Base-by-base conservation (phyloP, 2,113 vertebrate genomes). In the Sinocyclocheilus anophthalmus region DNA sequence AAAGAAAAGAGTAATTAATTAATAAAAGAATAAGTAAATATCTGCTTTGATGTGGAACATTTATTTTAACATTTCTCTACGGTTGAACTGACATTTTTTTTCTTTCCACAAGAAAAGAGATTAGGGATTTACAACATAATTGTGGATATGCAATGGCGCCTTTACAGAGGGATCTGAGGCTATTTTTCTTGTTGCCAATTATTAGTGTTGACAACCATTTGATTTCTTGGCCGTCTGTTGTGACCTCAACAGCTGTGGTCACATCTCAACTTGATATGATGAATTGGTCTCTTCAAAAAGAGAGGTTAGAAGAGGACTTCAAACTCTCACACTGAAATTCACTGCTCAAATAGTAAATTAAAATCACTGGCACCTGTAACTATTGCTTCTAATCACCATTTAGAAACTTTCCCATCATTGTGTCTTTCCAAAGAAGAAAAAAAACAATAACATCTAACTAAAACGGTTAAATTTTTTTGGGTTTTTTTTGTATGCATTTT, bases 121-220 rank as follows among this genome's bases (percentile, higher is more conserved):
- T 50, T 6, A 22, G 4, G 8, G 18, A n/a, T 83, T 72, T 55
- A 33, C 3, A 53, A 12, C 81, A 70, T 22, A 18, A 37, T 55
- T 69, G 39, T 3, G 16, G 22, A 67, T 75, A 76, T 63, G 85
- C 37, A 76, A 18, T 24, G 39, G 55, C 20, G 3, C 63, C 65
- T 50, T 83, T 75, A 85, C 50, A 59, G 69, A 18, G 30, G 57
- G 70, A 76, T 50, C 59, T 24, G 82, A 85, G 33, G 55, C 33
- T 48, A 76, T 72, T 88, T n/a, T 20, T 89, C 82, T 81, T 67
- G 53, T 81, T 55, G 83, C 69, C 37, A 42, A 76, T 86, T 83
- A 90, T 88, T 79, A 76, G 78, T 81, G 76, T 67, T 42, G 87
- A 90, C 80, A 80, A 70, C 77, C 72, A 84, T 87, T 88, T 84